These are phyloP conservation scores for Bucco capensis DNA, from an alignment of 2,113 vertebrate species.

Conservation along the genomic window DNA sequence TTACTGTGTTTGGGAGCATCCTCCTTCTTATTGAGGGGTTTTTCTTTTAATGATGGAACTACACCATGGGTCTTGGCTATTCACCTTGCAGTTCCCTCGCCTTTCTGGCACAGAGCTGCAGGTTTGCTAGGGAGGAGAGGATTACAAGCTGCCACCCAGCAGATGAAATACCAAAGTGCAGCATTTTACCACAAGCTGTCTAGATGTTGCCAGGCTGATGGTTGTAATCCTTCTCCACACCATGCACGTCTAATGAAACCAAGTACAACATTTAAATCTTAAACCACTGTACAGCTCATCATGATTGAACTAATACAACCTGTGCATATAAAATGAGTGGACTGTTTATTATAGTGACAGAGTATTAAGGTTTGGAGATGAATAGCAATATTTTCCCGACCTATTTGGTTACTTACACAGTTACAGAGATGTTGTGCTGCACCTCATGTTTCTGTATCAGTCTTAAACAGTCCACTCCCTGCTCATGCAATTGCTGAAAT, in stretches of 20 bases:
- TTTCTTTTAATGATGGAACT: not conserved
- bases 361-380: not conserved
- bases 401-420: not conserved
- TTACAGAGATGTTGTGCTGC: accelerated
- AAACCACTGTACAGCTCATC: not conserved
- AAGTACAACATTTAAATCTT: not conserved
- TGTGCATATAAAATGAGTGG: not conserved
- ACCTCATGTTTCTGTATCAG: not conserved
- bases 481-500: not conserved
- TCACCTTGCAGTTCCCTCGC: not conserved
- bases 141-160: not conserved
- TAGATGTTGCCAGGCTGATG: not conserved
- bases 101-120: not conserved
- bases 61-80: not conserved
- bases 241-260: not conserved
- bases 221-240: not conserved
- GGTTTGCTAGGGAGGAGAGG: not conserved
- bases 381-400: not conserved
- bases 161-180: not conserved
- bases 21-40: not conserved
- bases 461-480: not conserved
- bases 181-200: not conserved
- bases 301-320: accelerated
- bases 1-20: not conserved
- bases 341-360: not conserved